These are phyloP conservation scores for Pseudomyrmex pallidus DNA, from an alignment of 1,140 invertebrate genomes.

Conservation along the genomic window DNA sequence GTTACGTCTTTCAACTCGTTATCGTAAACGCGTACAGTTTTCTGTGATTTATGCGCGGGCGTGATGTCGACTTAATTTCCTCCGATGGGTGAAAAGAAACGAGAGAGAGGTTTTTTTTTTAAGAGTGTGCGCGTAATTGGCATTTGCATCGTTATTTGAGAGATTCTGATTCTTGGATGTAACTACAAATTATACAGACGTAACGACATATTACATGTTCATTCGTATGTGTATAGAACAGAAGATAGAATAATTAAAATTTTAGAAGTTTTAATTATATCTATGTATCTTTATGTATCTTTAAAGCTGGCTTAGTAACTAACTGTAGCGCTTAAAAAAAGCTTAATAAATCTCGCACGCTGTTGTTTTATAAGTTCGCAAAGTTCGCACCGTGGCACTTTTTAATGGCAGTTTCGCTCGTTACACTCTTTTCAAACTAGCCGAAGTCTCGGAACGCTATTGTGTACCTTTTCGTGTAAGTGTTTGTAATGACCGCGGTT, in stretches of 20 bases:
- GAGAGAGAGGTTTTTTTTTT: neutral
- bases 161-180: neutral
- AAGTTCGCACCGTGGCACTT: constrained; percentile 10
- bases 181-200: neutral
- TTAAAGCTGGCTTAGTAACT: too few species aligned
- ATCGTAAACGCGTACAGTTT: constrained; percentile 4
- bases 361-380: constrained; percentile 14
- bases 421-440: constrained; percentile 40
- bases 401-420: constrained; percentile 50
- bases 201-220: neutral
- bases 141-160: neutral
- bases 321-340: constrained; percentile 9
- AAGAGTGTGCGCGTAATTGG: too few species aligned
- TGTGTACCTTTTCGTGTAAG: constrained; percentile 42
- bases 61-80: constrained; percentile 27
- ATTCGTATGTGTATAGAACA: too few species aligned
- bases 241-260: neutral
- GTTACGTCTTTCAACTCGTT: constrained; percentile 51
- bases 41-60: constrained; percentile 8
- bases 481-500: constrained; percentile 44
- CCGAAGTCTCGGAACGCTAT: constrained; percentile 33
- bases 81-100: neutral
- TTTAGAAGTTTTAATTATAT: too few species aligned
- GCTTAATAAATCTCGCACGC: constrained; percentile 22
- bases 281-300: too few species aligned